Evolutionary conservation across 2,888 invertebrate genomes (phyloP), one percentile per base, ranked within the genome.

Genomic region (Glomeris marginata): DNA sequence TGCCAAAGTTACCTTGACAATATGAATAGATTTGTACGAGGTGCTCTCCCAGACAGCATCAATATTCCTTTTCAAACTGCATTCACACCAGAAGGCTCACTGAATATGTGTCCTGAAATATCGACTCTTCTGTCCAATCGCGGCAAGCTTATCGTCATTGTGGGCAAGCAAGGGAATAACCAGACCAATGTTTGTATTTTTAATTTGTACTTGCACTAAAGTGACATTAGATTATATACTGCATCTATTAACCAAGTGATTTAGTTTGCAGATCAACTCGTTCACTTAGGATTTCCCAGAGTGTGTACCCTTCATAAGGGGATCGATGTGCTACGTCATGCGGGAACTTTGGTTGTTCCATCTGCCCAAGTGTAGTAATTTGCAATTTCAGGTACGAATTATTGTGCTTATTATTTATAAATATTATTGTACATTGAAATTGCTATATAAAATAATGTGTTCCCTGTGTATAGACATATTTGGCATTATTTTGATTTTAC

Each of bases 251-350:
- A n/a, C n/a, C 13, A 45, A 16, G 40, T 15, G 10, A 70, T 70
- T 47, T 71, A 91, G 86, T 88, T 92, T 74, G 85, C 90, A 44
- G 82, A 82, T 59, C 81, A 81, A 63, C 71, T 94, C 53, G 76
- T 94, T 43, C 77, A 79, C 54, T 81, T 85, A 62, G 76, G 77
- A 48, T 80, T 86, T 49, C 72, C 77, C 0, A 76, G 80, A 61
- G 86, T 92, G 4, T 88, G 90, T 64, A 77, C 83, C 13, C 73
- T 94, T 13, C 87, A 91, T 69, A 84, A 84, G 49, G 92, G 92
- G 41, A 82, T 90, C 59, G 76, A 83, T 56, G 77, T 82, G n/a
- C 71, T 92, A 33, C 61, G 69, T 43, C 62, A 66, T 35, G 67
- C 70, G 21, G 66, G 67, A 35, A 60, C 72, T 13, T 61, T 73